Conservation (phyloP, 2,113 vertebrate species). For the Nesogale talazaci region DNA sequence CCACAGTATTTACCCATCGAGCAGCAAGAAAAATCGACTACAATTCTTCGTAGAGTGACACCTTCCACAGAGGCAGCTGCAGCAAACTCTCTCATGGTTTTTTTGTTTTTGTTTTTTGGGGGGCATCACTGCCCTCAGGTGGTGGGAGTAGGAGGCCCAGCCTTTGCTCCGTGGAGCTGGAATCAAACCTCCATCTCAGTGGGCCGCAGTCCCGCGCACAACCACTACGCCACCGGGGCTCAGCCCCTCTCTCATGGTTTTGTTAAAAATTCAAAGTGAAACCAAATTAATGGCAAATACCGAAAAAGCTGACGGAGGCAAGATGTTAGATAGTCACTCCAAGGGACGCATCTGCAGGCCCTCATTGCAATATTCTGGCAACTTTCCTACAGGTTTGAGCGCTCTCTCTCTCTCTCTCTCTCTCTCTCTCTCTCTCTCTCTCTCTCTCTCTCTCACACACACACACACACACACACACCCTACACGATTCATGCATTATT, state of each 20-base stretch:
- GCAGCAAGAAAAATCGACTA: neutral
- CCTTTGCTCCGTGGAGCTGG: no score
- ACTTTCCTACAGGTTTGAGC: neutral
- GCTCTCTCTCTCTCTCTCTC: neutral
- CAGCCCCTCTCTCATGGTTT: neutral
- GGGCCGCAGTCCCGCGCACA: no score
- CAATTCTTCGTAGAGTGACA: neutral
- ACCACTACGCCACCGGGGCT: no score
- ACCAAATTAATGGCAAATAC: neutral
- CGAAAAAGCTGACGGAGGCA: neutral
- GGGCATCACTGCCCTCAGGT: no score
- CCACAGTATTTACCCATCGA: neutral
- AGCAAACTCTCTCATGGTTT: neutral
- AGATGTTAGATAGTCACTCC: neutral
- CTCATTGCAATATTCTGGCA: neutral
- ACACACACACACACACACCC: neutral
- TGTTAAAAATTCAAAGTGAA: neutral
- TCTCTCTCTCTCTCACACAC: no score
- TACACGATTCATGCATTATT: neutral
- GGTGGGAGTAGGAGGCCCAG: no score
- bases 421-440: neutral
- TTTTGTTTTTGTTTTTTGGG: no score
- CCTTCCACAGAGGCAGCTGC: neutral
- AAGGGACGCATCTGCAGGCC: neutral
- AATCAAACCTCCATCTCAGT: no score